Evolutionary conservation across 2,797 vertebrate genomes (phyloP), one percentile per base, ranked within the genome.

Genomic region (Diceros bicornis): DNA sequence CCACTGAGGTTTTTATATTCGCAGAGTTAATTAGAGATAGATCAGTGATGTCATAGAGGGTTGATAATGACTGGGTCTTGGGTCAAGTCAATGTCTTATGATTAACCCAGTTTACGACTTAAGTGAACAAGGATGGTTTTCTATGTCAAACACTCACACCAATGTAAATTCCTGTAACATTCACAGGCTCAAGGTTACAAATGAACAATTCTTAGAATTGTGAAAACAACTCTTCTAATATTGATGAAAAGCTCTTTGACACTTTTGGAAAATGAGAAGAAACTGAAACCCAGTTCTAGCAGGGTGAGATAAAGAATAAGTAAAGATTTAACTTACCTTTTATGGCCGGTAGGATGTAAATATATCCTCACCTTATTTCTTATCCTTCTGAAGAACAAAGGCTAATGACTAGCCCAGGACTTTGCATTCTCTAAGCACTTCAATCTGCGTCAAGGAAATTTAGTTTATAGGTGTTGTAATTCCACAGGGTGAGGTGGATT

Each of bases 241-340:
- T 34, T 72, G 77, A 61, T 57, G 78, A 84, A 79, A 94, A 62
- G 18, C 37, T 85, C 78, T 81, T 84, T 9, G 17, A 7, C 50
- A 23, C 84, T 52, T 95, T 69, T 79, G 41, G 52, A 66, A 89
- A 93, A 50, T 1, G 2, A 23, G 92, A 78, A 68, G 37, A 82
- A 92, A n/a, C 44, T n/a, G 59, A 90, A 77, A 72, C 11, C n/a
- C 52, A 34, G 3, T 55, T 93, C 89, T 75, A 71, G 21, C 59
- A 64, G 78, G 47, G 59, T 12, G 69, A 64, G 72, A 89, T 52
- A 57, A 27, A 27, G 52, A 62, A 29, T 71, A 89, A 52, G 1
- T 61, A 84, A 84, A 66, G 59, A 77, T 44, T 86, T 86, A 69
- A 59, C 78, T 91, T 88, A 25, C 14, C 47, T 55, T 87, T 84